Base-by-base conservation (phyloP, 1,140 invertebrate species). In the Trichomalopsis sarcophagae region DNA sequence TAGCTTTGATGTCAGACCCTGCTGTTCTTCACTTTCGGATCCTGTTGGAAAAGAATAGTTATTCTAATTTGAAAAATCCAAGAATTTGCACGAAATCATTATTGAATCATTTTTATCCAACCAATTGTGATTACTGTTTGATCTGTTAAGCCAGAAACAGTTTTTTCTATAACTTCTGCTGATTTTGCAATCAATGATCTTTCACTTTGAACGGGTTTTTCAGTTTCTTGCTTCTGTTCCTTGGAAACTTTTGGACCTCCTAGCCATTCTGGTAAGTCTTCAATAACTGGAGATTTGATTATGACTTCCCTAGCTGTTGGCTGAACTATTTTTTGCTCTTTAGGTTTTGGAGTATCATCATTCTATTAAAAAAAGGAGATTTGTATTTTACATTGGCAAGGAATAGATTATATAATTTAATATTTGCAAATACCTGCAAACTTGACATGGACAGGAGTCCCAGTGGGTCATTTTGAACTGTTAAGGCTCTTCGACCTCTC, bases 201-300 rank as follows among this genome's bases (percentile, higher is more conserved):
- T 76, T 73, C 71, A 78, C n/a, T 71, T 71, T 76, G 85, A 47
- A 76, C 14, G 76, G 86, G 76, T 71, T 75, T n/a, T 75, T 75
- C 69, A 33, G 79, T 68, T 36, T 85, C 78, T 69, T 73, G 47
- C 73, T 87, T 87, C 40, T 79, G 75, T 86, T 88, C 77, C 79
- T 88, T 88, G 6, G 68, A 47, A 68, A 62, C 84, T 87, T 89
- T 90, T 55, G 86, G 84, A 74, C 90, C 89, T 13, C 90, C 89
- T 0, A 93, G 88, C 92, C 92, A 93, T 84, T 92, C 90, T 84
- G 92, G 92, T 44, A 92, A 88, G 87, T 91, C 86, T 71, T 92
- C 87, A 44, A 86, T 69, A 13, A 40, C 74, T 62, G 79, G 75
- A 13, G 47, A 47, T 87, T 87, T 81, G 21, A 13, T 2, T 23